phyloP scores from a whole-genome alignment of 1,140 invertebrate species.

The Halesus radiatus region DNA sequence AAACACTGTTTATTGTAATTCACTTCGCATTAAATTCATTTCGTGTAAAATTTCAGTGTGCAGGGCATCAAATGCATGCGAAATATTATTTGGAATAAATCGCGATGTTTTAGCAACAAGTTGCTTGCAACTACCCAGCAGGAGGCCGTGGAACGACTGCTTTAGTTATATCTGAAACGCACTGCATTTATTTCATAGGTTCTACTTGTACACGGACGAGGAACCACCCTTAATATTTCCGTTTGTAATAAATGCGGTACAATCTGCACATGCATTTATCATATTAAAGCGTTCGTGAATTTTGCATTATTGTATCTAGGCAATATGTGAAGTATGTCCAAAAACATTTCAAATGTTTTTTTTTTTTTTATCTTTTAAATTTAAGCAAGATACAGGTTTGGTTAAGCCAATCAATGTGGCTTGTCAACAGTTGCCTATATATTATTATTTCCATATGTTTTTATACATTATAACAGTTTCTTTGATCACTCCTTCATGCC shows the following conservation, averaged over 20 bases:
- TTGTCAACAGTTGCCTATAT: too few relatives aligned
- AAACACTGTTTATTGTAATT: too few relatives aligned
- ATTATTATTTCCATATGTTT: too few relatives aligned
- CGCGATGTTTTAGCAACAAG: constrained; percentile 55
- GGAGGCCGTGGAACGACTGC: constrained; percentile 37
- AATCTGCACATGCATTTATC: not conserved
- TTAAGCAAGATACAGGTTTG: too few relatives aligned
- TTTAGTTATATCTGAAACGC: constrained; percentile 50
- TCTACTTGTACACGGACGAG: not conserved
- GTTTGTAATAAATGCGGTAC: not conserved
- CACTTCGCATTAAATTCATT: not conserved
- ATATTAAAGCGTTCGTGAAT: not conserved
- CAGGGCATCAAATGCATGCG: constrained; percentile 54
- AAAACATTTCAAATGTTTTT: too few relatives aligned
- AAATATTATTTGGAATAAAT: constrained; percentile 56
- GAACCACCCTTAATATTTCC: not conserved
- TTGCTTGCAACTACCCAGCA: constrained; percentile 43
- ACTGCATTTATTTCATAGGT: constrained; percentile 6
- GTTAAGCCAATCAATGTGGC: too few relatives aligned
- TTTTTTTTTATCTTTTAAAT: too few relatives aligned
- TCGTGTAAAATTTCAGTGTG: constrained; percentile 48
- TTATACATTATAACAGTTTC: too few relatives aligned
- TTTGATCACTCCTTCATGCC: too few relatives aligned
- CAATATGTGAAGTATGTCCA: too few relatives aligned
- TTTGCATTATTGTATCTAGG: too few relatives aligned